Percentiles rank a stretch among this genome's conserved stretches.
Conservation (phyloP, 2,888 invertebrate species). For the Brachylomia viminalis region DNA sequence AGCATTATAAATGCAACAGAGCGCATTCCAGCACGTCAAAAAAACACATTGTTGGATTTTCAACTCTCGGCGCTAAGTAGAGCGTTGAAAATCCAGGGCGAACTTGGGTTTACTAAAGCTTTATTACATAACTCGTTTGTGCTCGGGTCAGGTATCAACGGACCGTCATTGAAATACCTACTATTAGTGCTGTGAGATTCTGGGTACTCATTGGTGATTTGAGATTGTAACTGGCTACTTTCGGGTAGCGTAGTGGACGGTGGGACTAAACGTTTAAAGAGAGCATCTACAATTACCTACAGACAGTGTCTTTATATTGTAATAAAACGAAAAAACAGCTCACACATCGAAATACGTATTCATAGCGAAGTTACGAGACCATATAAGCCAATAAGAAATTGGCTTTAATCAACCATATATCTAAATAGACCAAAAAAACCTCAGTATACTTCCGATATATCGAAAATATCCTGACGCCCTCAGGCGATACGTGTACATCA, state of each 20-base stretch:
- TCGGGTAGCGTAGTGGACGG: neutral
- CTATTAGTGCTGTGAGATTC: neutral
- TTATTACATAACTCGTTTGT: neutral
- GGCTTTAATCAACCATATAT: conserved; percentile 7
- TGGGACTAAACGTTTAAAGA: neutral
- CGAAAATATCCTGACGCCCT: conserved; percentile 16
- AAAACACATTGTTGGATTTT: no score
- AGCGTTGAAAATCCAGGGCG: no score
- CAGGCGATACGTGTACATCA: conserved; percentile 44
- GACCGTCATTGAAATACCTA: neutral
- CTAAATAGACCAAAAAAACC: conserved; percentile 19
- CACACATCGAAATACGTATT: neutral
- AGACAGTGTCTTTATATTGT: no score
- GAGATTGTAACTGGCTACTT: neutral
- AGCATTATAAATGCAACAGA: no score
- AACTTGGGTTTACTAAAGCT: neutral
- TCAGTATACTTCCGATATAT: conserved; percentile 18
- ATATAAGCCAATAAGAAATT: conserved; percentile 6
- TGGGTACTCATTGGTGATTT: neutral
- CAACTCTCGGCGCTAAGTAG: no score
- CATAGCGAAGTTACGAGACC: neutral
- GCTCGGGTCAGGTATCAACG: neutral
- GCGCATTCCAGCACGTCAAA: no score
- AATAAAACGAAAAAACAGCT: no score
- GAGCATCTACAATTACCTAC: no score